Evolutionary conservation across 2,888 invertebrate genomes (phyloP).

Genomic region (Drosophila kambysellisi): DNA sequence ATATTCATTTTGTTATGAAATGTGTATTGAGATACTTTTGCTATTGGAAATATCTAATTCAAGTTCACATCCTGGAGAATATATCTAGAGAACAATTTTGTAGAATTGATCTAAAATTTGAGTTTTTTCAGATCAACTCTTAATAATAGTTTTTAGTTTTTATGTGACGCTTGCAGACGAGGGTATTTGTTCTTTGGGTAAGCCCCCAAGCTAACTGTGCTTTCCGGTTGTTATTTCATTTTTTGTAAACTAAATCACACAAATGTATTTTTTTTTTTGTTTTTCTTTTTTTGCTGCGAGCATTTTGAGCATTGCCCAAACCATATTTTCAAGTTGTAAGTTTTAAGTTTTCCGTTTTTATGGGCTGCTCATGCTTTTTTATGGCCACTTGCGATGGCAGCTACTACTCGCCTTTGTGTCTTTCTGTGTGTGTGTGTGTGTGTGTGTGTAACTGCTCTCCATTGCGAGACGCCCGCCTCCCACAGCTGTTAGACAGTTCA

Average conservation of each 20-base stretch:
- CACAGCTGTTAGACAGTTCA: slow-evolving; percentile 49
- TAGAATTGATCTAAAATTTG: not conserved
- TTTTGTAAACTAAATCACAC: slow-evolving; percentile 45
- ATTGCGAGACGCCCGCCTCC: not conserved
- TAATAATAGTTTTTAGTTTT: not conserved
- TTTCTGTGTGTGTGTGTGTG: not conserved
- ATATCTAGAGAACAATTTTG: not conserved
- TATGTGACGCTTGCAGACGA: not conserved
- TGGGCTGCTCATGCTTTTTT: slow-evolving; percentile 56
- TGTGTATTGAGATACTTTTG: not conserved
- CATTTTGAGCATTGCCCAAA: slow-evolving; percentile 37
- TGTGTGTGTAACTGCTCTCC: slow-evolving; percentile 1
- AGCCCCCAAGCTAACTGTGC: not conserved
- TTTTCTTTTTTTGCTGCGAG: slow-evolving; percentile 17
- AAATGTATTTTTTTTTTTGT: slow-evolving; percentile 16
- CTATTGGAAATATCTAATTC: no score
- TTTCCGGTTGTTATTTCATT: slow-evolving; percentile 31
- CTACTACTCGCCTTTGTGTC: slow-evolving; percentile 28
- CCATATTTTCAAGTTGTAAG: slow-evolving; percentile 46
- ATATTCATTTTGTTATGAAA: not conserved
- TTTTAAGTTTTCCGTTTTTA: slow-evolving; percentile 52
- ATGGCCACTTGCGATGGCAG: slow-evolving; percentile 51
- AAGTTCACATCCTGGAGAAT: no score
- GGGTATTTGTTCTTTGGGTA: slow-evolving; percentile 7
- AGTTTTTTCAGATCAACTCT: not conserved